Evolutionary conservation across 1,140 invertebrate genomes (phyloP), one percentile per base, ranked within the genome.

Genomic region (Zaprionus camerounensis): DNA sequence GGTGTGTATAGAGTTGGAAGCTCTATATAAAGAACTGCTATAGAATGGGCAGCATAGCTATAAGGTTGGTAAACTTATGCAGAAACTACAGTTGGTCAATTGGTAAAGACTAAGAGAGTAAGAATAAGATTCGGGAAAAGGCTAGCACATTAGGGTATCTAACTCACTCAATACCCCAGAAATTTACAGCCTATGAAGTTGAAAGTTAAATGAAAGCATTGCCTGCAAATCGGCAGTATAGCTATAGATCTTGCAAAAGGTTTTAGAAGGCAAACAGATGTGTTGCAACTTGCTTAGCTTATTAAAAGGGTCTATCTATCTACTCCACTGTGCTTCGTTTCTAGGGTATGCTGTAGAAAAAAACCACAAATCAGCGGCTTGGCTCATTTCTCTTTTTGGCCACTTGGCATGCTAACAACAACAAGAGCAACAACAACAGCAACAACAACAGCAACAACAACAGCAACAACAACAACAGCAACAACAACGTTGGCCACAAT

Each of bases 371-470:
- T 70, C 70, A 63, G 57, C 70, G 57, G 58, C 63, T 72, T 44
- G 67, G 80, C 80, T 88, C 83, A 86, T 86, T 86, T 86, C 83
- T 86, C 83, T 86, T 80, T 85, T 74, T 71, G 66, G 76, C 80
- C 83, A 86, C 80, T 86, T 86, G 82, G 83, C 83, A 87, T 87
- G 82, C 82, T 72, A 76, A 62, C 65, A 63, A 17, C 78, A 76
- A 13, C 51, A 34, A 34, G 0, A 31, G 28, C 28, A 31, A 31
- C 28, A 31, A 31, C 28, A 31, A 0, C 28, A 76, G 53, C 57
- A 63, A 15, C 78, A 76, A 2, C 51, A 55, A 22, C 76, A 71
- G 17, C 56, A 62, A 11, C 38, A 62, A 5, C 34, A 20, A 0
- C 51, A 62, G 53, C 58, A 65, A 58, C 56, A 55, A 22, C 76